Percentiles rank a stretch among this genome's conserved stretches.
Evolutionary conservation across 1,140 invertebrate species (phyloP).

Genomic region (Helicorthomorpha holstii): DNA sequence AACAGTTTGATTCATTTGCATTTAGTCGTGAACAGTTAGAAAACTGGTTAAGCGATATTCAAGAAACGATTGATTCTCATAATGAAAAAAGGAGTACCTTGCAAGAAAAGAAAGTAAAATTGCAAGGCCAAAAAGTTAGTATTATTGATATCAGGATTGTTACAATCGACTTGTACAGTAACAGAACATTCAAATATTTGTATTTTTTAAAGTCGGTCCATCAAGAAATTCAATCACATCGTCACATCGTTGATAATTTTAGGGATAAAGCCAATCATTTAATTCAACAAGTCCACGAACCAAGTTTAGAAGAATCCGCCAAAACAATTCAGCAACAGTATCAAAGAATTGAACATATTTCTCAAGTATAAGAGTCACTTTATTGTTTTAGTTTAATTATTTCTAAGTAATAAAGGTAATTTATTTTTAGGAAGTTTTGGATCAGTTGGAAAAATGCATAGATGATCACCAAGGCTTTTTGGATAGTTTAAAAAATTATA

Average conservation of each 20-base stretch:
- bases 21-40: constrained; percentile 75
- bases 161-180: neutral
- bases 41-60: constrained; percentile 79
- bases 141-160: neutral
- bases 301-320: constrained; percentile 63
- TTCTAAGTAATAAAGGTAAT: neutral
- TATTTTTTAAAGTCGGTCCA: constrained; percentile 40
- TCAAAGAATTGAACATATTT: constrained; percentile 69
- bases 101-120: constrained; percentile 82
- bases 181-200: neutral
- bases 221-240: constrained; percentile 86
- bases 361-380: constrained; percentile 38
- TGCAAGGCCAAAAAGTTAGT: constrained; percentile 76
- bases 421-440: constrained; percentile 41
- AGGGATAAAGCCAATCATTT: constrained; percentile 80
- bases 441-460: constrained; percentile 67
- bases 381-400: constrained; percentile 2
- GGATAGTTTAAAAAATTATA: constrained; percentile 47
- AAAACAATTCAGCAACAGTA: constrained; percentile 80
- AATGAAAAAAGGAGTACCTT: constrained; percentile 76
- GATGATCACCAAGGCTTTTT: constrained; percentile 67
- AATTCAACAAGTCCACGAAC: constrained; percentile 74
- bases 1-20: constrained; percentile 76
- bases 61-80: constrained; percentile 75
- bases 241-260: constrained; percentile 69